Base-by-base conservation (phyloP, 2,797 vertebrate genomes). In the Threskiornis aethiopicus region DNA sequence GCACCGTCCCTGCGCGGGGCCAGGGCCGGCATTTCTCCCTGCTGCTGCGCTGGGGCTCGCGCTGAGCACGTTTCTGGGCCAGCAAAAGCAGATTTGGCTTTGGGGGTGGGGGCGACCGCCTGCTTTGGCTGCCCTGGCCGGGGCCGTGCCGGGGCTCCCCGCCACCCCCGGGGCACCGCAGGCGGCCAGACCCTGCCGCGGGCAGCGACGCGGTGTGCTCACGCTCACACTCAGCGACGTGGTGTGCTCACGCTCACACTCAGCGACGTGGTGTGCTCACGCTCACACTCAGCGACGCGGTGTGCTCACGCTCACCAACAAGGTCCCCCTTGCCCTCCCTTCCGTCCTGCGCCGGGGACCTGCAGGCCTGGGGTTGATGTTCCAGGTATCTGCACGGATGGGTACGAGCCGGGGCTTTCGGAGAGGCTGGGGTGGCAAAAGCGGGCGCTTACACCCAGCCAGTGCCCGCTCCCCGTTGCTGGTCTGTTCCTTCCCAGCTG, bases 261-360 rank as follows among this genome's bases (percentile, higher is more conserved):
- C 39, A 41, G 41, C 41, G 41, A 14, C 41, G 41, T 6, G 41
- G 13, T 14, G 39, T 13, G 39, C 39, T 41, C 39, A 13, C 39
- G 12, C 37, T 39, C 37, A 39, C 37, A 39, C 39, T 13, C 39
- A 41, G 39, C 13, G 39, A 41, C 12, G 13, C 13, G 39, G 39
- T 13, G 39, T 41, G 39, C 39, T 41, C 12, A 6, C 12, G 39
- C 39, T 41, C 39, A 41, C 24, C 57, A 37, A 84, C 84, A 95
- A 94, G 15, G 75, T 33, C 41, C 62, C 55, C 70, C 94, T 90
- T 94, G 90, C 97, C 87, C 85, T 46, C 41, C 15, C 26, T 64
- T 42, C 73, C 26, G 4, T 44, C 80, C 52, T 13, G 42, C 7
- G 6, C 20, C 10, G 54, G 41, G n/a, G 28, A 35, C 26, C 61